Conservation (phyloP, 2,113 vertebrate genomes). For the Sakesphorus luctuosus region DNA sequence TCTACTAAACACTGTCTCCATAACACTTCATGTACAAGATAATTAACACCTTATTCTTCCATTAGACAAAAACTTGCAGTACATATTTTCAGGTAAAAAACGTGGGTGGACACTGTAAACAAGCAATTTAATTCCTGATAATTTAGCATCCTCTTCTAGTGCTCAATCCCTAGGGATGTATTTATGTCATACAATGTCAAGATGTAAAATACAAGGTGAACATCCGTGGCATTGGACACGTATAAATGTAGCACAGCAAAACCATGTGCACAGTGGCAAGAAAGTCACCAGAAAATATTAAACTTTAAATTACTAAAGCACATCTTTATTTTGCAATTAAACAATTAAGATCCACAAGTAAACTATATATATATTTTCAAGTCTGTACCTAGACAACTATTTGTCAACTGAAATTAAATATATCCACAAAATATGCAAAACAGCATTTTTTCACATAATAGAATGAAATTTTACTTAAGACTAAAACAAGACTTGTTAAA, state of each 20-base stretch:
- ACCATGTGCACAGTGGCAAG: background rate
- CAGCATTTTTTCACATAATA: constrained; percentile 74
- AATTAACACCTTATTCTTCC: background rate
- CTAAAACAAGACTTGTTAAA: constrained; percentile 75
- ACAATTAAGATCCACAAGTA: constrained; percentile 79
- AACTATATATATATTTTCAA: constrained; percentile 75
- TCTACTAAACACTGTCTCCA: background rate
- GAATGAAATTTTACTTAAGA: constrained; percentile 73
- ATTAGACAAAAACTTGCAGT: background rate
- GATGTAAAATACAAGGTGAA: background rate
- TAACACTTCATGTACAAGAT: background rate
- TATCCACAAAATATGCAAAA: constrained; percentile 77
- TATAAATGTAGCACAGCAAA: background rate
- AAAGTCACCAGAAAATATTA: constrained; percentile 2
- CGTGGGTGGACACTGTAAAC: background rate
- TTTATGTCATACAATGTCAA: background rate
- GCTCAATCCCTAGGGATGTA: background rate
- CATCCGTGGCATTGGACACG: background rate
- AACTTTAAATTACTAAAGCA: constrained; percentile 80
- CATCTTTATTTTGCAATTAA: constrained; percentile 84
- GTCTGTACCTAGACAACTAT: constrained; percentile 79
- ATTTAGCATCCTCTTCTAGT: background rate
- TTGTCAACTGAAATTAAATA: constrained; percentile 80
- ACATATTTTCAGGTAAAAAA: background rate
- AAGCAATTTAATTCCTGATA: background rate